Evolutionary conservation across 2,888 invertebrate species (phyloP).

Genomic region (Cephus pygmeus): DNA sequence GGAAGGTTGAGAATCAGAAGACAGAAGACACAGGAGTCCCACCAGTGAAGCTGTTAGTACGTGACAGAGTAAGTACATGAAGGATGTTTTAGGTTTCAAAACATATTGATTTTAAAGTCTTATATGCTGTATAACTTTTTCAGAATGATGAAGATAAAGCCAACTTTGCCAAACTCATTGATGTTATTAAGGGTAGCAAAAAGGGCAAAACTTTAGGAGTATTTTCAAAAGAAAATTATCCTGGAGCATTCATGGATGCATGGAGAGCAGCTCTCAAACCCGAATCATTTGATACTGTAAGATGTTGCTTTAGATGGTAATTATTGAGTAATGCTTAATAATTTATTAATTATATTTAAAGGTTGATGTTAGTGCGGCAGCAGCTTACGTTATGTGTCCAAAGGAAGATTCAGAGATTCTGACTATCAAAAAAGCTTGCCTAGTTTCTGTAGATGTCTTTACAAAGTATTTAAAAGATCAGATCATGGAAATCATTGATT

Average conservation of each 20-base stretch:
- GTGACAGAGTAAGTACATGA: conserved; percentile 83
- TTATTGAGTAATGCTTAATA: conserved; percentile 9
- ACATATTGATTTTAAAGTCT: background rate
- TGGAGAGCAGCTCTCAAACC: conserved; percentile 86
- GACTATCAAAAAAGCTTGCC: conserved; percentile 90
- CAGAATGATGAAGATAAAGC: conserved; percentile 90
- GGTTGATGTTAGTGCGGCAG: conserved; percentile 85
- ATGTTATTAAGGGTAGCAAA: conserved; percentile 87
- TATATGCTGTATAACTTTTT: background rate
- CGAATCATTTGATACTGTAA: conserved; percentile 82
- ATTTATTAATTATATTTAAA: conserved; percentile 33
- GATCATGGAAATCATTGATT: conserved; percentile 98
- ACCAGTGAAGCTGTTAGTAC: conserved; percentile 83
- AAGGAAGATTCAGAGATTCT: conserved; percentile 95
- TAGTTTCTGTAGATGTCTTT: conserved; percentile 94
- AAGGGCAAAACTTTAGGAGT: conserved; percentile 89
- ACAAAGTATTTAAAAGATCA: conserved; percentile 97
- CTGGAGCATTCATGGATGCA: conserved; percentile 91
- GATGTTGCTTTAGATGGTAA: conserved; percentile 19
- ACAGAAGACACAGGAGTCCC: conserved; percentile 83
- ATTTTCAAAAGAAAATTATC: conserved; percentile 93
- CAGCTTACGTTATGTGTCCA: conserved; percentile 90
- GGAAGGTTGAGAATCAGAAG: conserved; percentile 86
- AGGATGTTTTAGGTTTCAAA: background rate
- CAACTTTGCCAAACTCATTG: conserved; percentile 78